Conservation (phyloP, 2,113 vertebrate genomes). For the Panthera leo region DNA sequence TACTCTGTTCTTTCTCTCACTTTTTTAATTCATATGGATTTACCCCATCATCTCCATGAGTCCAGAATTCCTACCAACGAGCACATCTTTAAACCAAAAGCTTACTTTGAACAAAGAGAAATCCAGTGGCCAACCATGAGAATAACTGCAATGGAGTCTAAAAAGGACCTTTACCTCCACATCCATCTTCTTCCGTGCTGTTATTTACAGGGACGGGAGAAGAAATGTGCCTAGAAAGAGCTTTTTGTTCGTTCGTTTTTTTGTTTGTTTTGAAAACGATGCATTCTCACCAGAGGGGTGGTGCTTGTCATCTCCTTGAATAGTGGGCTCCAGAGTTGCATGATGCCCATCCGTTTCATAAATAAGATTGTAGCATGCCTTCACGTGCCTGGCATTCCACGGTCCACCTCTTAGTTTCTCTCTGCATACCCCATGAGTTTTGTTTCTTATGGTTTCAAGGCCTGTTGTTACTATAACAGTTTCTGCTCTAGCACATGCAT, state of each 20-base stretch:
- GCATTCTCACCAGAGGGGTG: constrained; percentile 17
- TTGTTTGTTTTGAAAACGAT: constrained; percentile 18
- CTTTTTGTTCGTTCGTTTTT: not conserved
- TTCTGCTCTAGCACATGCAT: constrained; percentile 68
- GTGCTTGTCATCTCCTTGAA: constrained; percentile 43
- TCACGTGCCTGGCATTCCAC: constrained; percentile 57
- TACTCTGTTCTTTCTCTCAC: not conserved
- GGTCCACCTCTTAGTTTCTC: constrained; percentile 52
- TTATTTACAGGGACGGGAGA: not conserved
- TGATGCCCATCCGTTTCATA: constrained; percentile 45
- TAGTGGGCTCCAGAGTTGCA: constrained; percentile 47
- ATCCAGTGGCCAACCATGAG: not conserved
- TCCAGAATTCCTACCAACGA: not conserved
- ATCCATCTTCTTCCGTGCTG: not conserved
- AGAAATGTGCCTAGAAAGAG: not conserved
- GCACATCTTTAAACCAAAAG: not conserved
- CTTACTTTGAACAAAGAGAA: not conserved
- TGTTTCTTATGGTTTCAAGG: constrained; percentile 49
- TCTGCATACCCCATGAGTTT: not conserved
- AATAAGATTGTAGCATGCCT: constrained; percentile 65
- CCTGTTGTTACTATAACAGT: constrained; percentile 21
- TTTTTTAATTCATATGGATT: constrained; percentile 55
- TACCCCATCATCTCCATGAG: not conserved
- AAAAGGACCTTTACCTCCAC: not conserved
- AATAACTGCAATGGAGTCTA: not conserved